These are phyloP conservation scores for Escarpia spicata DNA, from an alignment of 2,888 invertebrate species.

Conservation along the genomic window DNA sequence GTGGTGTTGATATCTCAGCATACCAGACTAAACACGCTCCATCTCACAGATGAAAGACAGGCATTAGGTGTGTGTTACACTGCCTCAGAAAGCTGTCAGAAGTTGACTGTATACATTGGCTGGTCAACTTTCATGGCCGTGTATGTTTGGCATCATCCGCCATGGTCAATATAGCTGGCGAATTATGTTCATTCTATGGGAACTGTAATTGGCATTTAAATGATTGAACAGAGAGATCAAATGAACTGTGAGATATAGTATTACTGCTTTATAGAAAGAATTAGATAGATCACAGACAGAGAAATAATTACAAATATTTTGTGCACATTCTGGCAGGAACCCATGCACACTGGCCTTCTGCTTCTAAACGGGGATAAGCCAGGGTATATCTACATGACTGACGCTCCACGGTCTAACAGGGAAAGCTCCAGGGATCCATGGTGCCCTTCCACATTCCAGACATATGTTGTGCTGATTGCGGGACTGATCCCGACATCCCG, in stretches of 20 bases:
- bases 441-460: background rate
- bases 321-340: too few species aligned
- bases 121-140: background rate
- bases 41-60: background rate
- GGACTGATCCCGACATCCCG: background rate
- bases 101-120: background rate
- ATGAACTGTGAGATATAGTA: background rate
- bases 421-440: background rate
- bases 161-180: background rate
- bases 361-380: too few species aligned
- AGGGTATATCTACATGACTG: too few species aligned
- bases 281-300: background rate
- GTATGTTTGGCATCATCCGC: background rate
- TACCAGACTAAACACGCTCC: constrained; percentile 5
- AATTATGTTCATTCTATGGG: background rate
- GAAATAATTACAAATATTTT: too few species aligned
- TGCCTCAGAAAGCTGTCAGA: background rate
- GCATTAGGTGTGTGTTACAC: background rate
- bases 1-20: background rate
- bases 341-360: too few species aligned
- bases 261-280: background rate
- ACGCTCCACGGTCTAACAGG: too few species aligned
- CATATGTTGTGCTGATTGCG: background rate
- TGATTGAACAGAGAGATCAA: background rate
- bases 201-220: background rate